Evolutionary conservation across 1,140 invertebrate species (phyloP), one percentile per base, ranked within the genome.

Genomic region (Dufourea novaeangliae): DNA sequence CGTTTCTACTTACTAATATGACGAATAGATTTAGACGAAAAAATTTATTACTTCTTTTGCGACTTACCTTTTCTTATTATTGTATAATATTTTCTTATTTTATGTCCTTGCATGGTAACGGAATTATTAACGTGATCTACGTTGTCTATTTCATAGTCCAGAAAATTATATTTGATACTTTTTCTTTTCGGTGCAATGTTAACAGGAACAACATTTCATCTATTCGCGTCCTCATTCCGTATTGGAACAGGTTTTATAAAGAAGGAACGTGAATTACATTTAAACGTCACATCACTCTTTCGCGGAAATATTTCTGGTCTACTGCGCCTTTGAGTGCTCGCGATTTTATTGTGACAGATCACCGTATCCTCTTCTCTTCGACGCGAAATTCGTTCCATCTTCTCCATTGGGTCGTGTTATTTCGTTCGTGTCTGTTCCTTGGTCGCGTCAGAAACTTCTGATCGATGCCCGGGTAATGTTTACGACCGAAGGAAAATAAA

Each of bases 301-400:
- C 52, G 34, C 57, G 64, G n/a, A 69, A 76, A 67, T 79, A 69
- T 64, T 68, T 63, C 64, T 52, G 54, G 74, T 41, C 14, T 56
- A n/a, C 29, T 79, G 77, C 52, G 59, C 63, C 71, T 56, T 68
- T 69, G 62, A 68, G 52, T 44, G 78, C 57, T 52, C 63, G 41
- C 56, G 46, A 37, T 62, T 79, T 76, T 68, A 76, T 79, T 76
- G 73, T 67, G 78, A 76, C 39, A 69, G 72, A 76, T 79, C 64
- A 64, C 50, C 67, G 57, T 22, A 62, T 67, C 46, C 74, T 73
- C 57, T 72, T 59, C 64, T 50, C 52, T 63, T 54, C 72, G 66
- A 76, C 72, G 62, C 27, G 37, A 27, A 66, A 50, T 63, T 46
- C 73, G 37, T 81, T 85, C 66, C 79, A 80, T 80, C 74, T 83